Conservation (phyloP, 1,140 invertebrate genomes). For the Drosophila asahinai region DNA sequence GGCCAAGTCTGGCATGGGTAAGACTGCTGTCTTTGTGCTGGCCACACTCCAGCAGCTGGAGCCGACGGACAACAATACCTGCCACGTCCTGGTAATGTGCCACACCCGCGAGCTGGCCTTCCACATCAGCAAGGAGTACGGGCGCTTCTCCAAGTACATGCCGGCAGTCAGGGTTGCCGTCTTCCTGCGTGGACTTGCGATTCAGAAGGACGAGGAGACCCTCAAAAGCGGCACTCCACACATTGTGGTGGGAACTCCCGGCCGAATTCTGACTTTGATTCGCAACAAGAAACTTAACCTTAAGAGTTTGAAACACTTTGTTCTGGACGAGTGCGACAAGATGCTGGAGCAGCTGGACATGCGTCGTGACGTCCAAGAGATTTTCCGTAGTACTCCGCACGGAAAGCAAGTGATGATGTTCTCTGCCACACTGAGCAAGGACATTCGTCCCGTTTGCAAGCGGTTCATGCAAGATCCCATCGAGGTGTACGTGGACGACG, state of each 20-base stretch:
- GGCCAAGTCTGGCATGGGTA: constrained; percentile 99
- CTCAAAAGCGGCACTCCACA: constrained; percentile 98
- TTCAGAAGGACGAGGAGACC: constrained; percentile 98
- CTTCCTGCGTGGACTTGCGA: constrained; percentile 98
- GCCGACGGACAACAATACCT: constrained; percentile 97
- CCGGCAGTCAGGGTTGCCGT: constrained; percentile 95
- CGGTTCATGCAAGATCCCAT: constrained; percentile 99
- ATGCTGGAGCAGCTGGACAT: constrained; percentile 99
- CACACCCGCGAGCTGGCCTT: constrained; percentile 99
- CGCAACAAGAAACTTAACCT: constrained; percentile 96
- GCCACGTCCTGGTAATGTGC: constrained; percentile 99
- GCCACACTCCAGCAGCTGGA: constrained; percentile 99
- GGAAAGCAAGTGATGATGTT: constrained; percentile 99
- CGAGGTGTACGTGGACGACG: constrained; percentile 99
- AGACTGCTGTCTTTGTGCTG: constrained; percentile 99
- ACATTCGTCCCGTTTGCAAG: constrained; percentile 99
- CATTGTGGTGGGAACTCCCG: constrained; percentile 99
- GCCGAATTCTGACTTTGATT: constrained; percentile 96
- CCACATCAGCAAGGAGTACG: constrained; percentile 99
- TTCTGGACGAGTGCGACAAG: constrained; percentile 99
- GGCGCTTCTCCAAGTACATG: constrained; percentile 99
- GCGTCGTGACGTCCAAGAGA: constrained; percentile 99
- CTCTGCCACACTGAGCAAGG: constrained; percentile 99
- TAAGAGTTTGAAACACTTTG: constrained; percentile 98
- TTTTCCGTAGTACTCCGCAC: constrained; percentile 99